phyloP scores from a whole-genome alignment of 2,797 vertebrate species.

The Sebastes taczanowskii region DNA sequence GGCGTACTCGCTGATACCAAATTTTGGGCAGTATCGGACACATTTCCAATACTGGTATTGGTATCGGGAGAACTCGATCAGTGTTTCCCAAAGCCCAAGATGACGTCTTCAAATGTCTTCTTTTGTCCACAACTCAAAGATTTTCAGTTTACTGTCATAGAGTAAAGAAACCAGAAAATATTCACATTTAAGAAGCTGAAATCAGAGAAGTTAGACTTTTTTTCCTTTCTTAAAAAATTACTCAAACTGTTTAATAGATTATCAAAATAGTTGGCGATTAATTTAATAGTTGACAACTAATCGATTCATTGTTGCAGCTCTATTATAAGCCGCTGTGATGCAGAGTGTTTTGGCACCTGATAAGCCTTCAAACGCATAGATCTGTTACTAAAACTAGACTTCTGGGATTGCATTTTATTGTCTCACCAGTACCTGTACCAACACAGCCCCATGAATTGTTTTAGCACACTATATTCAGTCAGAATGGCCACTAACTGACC shows the following conservation, averaged over 20 bases:
- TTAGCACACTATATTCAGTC: neutral
- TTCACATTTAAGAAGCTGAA: too few relatives aligned
- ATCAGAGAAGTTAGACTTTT: too few relatives aligned
- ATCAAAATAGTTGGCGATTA: too few relatives aligned
- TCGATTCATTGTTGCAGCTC: too few relatives aligned
- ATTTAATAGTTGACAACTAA: too few relatives aligned
- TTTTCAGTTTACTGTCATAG: too few relatives aligned
- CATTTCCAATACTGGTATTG: neutral
- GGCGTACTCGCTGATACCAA: neutral
- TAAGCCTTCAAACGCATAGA: neutral
- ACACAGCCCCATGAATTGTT: neutral
- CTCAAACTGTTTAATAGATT: too few relatives aligned
- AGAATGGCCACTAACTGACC: neutral
- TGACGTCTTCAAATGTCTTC: too few relatives aligned
- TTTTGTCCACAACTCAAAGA: too few relatives aligned
- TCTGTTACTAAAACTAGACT: neutral
- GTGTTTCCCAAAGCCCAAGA: too few relatives aligned
- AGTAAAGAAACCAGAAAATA: too few relatives aligned
- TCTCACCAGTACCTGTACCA: neutral
- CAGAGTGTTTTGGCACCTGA: neutral
- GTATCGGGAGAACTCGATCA: neutral
- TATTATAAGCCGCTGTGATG: neutral
- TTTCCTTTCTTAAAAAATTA: too few relatives aligned
- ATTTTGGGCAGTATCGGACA: neutral
- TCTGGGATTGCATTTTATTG: neutral